These are phyloP conservation scores for Ageneiosus marmoratus DNA, from an alignment of 2,113 vertebrate species.

Conservation along the genomic window DNA sequence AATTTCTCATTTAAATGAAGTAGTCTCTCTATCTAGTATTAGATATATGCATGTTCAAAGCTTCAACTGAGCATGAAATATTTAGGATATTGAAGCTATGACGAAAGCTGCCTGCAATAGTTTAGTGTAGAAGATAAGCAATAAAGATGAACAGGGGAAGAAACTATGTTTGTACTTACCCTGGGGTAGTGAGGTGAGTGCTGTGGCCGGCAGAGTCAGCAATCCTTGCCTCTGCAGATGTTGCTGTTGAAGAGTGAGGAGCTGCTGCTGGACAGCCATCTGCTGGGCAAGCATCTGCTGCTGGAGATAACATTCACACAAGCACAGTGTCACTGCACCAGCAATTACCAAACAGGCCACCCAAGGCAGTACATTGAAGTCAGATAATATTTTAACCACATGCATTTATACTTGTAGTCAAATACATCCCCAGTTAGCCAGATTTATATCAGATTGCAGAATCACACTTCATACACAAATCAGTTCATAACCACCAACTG, in stretches of 20 bases:
- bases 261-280: slow-evolving; percentile 96
- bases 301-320: slow-evolving; percentile 57
- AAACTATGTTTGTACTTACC: slow-evolving; percentile 68
- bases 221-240: slow-evolving; percentile 96
- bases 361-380: neutral
- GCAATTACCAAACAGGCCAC: neutral
- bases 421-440: slow-evolving; percentile 10
- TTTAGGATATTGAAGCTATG: neutral
- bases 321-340: neutral
- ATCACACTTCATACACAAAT: slow-evolving; percentile 6
- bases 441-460: neutral
- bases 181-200: slow-evolving; percentile 76
- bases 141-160: neutral
- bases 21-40: too few relatives aligned
- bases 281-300: slow-evolving; percentile 91
- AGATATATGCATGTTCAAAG: neutral
- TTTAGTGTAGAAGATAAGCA: neutral
- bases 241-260: slow-evolving; percentile 96
- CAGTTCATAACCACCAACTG: slow-evolving; percentile 11
- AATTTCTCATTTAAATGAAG: neutral
- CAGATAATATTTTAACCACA: neutral
- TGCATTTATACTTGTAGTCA: neutral
- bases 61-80: neutral
- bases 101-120: neutral
- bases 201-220: slow-evolving; percentile 82